phyloP scores from a whole-genome alignment of 1,140 invertebrate genomes.

The Dendrolimus punctatus region DNA sequence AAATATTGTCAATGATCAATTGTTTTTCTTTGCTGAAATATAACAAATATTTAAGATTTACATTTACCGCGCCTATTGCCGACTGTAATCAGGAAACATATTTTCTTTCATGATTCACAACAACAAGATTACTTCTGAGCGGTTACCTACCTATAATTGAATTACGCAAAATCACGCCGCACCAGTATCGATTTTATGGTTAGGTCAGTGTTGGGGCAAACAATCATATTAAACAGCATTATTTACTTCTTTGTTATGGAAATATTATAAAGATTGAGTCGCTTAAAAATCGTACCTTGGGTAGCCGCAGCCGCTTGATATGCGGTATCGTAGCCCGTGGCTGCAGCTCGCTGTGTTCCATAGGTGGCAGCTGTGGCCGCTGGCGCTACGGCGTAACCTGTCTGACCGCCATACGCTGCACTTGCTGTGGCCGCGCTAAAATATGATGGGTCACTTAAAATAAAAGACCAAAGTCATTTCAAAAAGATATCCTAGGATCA shows the following conservation, averaged over 20 bases:
- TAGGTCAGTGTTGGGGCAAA: too few relatives aligned
- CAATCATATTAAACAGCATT: too few relatives aligned
- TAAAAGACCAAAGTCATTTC: slow-evolving; percentile 15
- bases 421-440: slow-evolving; percentile 75
- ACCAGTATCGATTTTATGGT: slow-evolving; percentile 17
- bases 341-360: slow-evolving; percentile 81
- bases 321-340: slow-evolving; percentile 83
- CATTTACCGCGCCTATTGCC: too few relatives aligned
- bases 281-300: slow-evolving; percentile 73
- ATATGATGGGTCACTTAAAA: slow-evolving; percentile 22
- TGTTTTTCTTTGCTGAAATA: too few relatives aligned
- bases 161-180: slow-evolving; percentile 12
- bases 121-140: neutral
- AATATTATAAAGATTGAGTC: slow-evolving; percentile 1
- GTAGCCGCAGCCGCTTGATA: slow-evolving; percentile 83
- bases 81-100: neutral
- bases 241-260: neutral
- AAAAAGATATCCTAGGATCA: slow-evolving; percentile 38
- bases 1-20: too few relatives aligned
- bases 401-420: slow-evolving; percentile 84
- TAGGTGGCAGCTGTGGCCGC: slow-evolving; percentile 84
- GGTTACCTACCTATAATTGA: slow-evolving; percentile 1
- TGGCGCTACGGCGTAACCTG: slow-evolving; percentile 87
- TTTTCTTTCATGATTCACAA: neutral
- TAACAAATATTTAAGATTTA: too few relatives aligned